These are phyloP conservation scores for Spondyliosoma cantharus DNA, from an alignment of 2,797 vertebrate species.

Conservation along the genomic window DNA sequence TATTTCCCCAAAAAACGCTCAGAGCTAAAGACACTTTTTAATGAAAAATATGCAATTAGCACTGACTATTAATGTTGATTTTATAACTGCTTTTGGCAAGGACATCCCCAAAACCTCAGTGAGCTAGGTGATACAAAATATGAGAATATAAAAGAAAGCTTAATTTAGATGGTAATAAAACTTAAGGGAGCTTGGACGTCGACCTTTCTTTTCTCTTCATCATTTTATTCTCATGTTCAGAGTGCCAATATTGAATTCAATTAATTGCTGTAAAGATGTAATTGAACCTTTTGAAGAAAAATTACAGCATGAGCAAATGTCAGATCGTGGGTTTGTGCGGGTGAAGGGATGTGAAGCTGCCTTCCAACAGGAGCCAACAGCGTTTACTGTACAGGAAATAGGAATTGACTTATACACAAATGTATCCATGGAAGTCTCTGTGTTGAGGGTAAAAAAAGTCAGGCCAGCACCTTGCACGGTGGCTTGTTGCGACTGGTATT, in stretches of 20 bases:
- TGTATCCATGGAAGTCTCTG: background rate
- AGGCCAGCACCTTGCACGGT: background rate
- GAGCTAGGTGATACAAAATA: background rate
- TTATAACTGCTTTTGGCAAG: background rate
- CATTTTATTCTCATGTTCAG: background rate
- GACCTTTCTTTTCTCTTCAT: background rate
- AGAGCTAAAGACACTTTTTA: background rate
- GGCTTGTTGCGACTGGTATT: background rate
- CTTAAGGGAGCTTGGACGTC: background rate
- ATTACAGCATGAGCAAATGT: background rate
- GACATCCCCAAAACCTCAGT: background rate
- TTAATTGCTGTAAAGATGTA: background rate
- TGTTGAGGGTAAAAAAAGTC: background rate
- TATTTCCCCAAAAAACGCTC: background rate
- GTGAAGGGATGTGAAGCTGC: no score
- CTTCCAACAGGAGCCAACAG: no score
- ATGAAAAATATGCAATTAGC: background rate
- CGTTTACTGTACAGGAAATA: no score
- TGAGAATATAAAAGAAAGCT: background rate
- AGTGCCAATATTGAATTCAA: background rate
- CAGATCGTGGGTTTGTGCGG: no score
- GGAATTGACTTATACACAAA: background rate
- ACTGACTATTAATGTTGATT: background rate
- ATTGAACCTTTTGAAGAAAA: background rate
- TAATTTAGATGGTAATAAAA: background rate